Percentiles rank a stretch among this genome's conserved stretches.
Conservation (phyloP, 2,888 invertebrate species). For the Tridacna gigas region DNA sequence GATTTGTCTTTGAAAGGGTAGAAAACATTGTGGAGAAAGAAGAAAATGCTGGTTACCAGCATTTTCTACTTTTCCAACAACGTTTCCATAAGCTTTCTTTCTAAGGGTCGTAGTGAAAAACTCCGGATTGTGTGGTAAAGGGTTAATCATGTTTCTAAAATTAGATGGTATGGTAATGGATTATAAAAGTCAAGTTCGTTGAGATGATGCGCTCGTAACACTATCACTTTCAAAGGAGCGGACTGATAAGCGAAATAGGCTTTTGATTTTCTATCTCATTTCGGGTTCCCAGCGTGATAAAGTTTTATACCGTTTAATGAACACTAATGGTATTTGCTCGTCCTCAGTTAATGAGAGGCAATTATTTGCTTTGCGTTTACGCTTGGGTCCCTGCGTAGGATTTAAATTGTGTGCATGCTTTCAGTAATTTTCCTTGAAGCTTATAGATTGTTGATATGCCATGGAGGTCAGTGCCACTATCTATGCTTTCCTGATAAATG, state of each 20-base stretch:
- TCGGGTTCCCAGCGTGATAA: not conserved
- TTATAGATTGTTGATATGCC: too few relatives aligned
- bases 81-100: not conserved
- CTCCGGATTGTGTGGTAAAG: not conserved
- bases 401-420: too few relatives aligned
- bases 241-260: conserved; percentile 15
- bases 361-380: too few relatives aligned
- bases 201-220: not conserved
- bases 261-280: conserved; percentile 18
- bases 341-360: too few relatives aligned
- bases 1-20: not conserved
- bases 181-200: conserved; percentile 3
- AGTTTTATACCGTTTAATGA: not conserved
- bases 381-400: too few relatives aligned
- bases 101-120: not conserved
- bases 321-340: not conserved
- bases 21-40: not conserved
- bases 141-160: too few relatives aligned
- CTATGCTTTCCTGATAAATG: too few relatives aligned
- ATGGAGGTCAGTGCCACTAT: too few relatives aligned
- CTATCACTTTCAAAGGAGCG: conserved; percentile 17
- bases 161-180: too few relatives aligned
- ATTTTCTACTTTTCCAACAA: conserved; percentile 1
- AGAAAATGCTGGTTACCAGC: not conserved
- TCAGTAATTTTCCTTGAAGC: too few relatives aligned